phyloP scores from a whole-genome alignment of 2,797 vertebrate species.

The Momotus momota region DNA sequence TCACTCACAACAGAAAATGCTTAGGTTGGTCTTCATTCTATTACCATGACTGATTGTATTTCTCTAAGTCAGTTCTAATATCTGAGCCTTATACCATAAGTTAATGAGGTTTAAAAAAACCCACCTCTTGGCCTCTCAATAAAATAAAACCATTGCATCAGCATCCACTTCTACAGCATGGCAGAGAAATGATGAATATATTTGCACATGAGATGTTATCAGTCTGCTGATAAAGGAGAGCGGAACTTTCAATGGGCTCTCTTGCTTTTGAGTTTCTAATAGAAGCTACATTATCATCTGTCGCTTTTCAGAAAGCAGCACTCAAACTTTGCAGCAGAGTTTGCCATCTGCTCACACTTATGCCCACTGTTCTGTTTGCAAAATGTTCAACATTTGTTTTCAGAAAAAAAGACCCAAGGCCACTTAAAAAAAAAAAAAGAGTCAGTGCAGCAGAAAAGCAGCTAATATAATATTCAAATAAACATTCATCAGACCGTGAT shows the following conservation, averaged over 20 bases:
- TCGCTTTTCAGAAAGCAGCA: neutral
- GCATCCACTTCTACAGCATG: neutral
- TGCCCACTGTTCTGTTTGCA: neutral
- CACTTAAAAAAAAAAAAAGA: neutral
- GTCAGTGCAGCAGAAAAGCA: neutral
- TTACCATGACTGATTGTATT: neutral
- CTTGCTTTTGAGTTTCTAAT: neutral
- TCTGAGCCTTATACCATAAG: neutral
- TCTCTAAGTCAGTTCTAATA: constrained; percentile 10
- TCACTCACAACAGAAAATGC: neutral
- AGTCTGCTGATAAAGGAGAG: neutral
- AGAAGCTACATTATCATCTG: neutral
- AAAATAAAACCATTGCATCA: neutral
- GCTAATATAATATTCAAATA: neutral
- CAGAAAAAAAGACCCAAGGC: neutral
- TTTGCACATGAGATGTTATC: neutral
- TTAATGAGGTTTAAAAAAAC: constrained; percentile 4
- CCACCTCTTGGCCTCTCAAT: neutral
- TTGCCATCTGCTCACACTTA: constrained; percentile 17
- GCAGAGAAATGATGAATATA: neutral
- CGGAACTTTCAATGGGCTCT: neutral
- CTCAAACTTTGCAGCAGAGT: neutral
- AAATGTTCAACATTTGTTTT: neutral
- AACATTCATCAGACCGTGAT: neutral
- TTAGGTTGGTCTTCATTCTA: neutral